Percentiles rank a stretch among this genome's conserved stretches.
Conservation (phyloP, 2,888 invertebrate genomes). For the Brachyopa scutellaris region DNA sequence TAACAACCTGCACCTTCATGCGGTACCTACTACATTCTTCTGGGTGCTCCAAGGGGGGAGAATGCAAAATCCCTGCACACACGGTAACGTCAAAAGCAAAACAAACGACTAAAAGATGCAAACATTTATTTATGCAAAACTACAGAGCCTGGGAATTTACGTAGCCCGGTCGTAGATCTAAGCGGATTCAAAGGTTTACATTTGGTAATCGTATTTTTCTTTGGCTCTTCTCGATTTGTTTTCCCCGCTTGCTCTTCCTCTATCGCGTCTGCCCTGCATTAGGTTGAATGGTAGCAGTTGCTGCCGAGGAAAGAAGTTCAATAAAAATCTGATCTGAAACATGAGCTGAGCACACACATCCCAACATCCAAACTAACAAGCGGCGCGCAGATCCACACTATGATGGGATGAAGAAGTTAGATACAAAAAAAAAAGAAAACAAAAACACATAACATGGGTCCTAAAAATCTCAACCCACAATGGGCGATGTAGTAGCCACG, state of each 20-base stretch:
- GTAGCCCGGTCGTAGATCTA: constrained; percentile 60
- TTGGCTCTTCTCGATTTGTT: constrained; percentile 49
- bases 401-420: constrained; percentile 22
- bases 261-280: constrained; percentile 16
- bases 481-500: constrained; percentile 16
- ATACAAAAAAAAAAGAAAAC: neutral
- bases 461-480: neutral
- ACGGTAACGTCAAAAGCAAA: constrained; percentile 14
- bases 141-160: constrained; percentile 62
- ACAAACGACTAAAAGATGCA: constrained; percentile 41
- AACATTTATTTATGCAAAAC: constrained; percentile 66
- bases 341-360: neutral
- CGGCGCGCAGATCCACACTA: too few species aligned
- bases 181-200: constrained; percentile 54
- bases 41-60: neutral
- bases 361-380: neutral
- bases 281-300: constrained; percentile 23
- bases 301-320: neutral
- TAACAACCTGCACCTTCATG: constrained; percentile 35
- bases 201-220: constrained; percentile 48
- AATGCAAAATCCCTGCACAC: constrained; percentile 53
- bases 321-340: constrained; percentile 21
- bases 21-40: constrained; percentile 1
- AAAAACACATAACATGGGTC: constrained; percentile 15
- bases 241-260: constrained; percentile 24